Evolutionary conservation across 53 echinoderm and acorn worm genomes (phyloP).

Genomic region (Echinarachnius parma): DNA sequence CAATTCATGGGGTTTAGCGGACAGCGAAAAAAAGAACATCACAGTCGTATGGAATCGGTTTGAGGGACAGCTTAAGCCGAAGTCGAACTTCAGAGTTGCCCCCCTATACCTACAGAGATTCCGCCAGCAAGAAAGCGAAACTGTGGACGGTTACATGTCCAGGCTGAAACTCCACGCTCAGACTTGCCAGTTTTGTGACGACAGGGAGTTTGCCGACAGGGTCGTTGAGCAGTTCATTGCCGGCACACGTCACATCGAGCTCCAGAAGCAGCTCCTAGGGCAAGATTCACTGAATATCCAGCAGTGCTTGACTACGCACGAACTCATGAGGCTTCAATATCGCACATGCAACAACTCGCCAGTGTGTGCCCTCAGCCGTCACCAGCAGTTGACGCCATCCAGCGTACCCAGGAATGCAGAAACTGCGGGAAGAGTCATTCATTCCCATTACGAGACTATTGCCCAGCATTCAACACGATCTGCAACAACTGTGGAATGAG

Average conservation of each 20-base stretch:
- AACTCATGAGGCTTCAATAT: conserved; percentile 55
- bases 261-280: conserved; percentile 58
- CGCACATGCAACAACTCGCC: conserved; percentile 55
- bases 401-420: conserved; percentile 19
- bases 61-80: conserved; percentile 22
- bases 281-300: conserved; percentile 51
- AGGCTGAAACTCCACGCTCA: conserved; percentile 49
- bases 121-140: conserved; percentile 40
- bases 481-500: conserved; percentile 55
- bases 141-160: conserved; percentile 53
- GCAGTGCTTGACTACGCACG: conserved; percentile 54
- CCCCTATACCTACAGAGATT: conserved; percentile 52
- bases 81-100: conserved; percentile 47
- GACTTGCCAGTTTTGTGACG: conserved; percentile 43
- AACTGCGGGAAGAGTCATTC: conserved; percentile 47
- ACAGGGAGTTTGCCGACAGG: conserved; percentile 49
- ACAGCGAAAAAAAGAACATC: too few species aligned
- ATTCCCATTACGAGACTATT: conserved; percentile 9
- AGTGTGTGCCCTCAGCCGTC: conserved; percentile 4
- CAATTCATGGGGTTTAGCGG: too few species aligned
- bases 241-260: conserved; percentile 43
- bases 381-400: conserved; percentile 10
- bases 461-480: conserved; percentile 47
- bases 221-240: conserved; percentile 65
- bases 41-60: conserved; percentile 47